A percentile compares a stretch with the other conserved stretches of the same genome.
Conservation (phyloP, 2,888 invertebrate genomes). For the Iselma pallidipennis region DNA sequence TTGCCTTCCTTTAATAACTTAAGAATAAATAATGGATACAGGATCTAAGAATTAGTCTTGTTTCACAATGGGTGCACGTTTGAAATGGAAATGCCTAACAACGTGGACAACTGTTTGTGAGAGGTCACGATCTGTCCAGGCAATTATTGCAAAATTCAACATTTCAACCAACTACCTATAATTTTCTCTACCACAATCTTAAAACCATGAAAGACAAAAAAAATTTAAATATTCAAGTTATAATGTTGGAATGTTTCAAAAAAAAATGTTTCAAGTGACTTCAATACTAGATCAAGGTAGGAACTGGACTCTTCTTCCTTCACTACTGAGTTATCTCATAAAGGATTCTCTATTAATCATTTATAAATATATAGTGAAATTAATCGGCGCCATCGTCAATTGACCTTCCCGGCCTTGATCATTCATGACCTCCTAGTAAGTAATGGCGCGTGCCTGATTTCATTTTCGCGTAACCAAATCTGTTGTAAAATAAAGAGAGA, state of each 20-base stretch:
- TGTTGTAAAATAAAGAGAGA: not conserved
- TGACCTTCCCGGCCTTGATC: not conserved
- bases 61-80: constrained; percentile 19
- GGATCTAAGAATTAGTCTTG: not conserved
- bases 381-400: not conserved
- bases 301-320: not conserved
- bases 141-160: constrained; percentile 13
- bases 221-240: too few relatives aligned
- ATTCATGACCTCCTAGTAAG: constrained; percentile 12
- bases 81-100: constrained; percentile 6
- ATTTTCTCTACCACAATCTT: constrained; percentile 6
- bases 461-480: constrained; percentile 3
- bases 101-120: constrained; percentile 22
- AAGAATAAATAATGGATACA: not conserved
- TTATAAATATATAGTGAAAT: too few relatives aligned
- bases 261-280: too few relatives aligned
- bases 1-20: not conserved
- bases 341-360: too few relatives aligned
- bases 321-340: too few relatives aligned
- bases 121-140: constrained; percentile 22
- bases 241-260: too few relatives aligned
- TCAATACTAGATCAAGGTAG: not conserved
- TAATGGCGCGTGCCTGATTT: constrained; percentile 21
- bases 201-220: too few relatives aligned
- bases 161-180: too few relatives aligned